Percentiles rank a stretch among this genome's conserved stretches.
Conservation (phyloP, 2,888 invertebrate genomes). For the Notodonta dromedarius region DNA sequence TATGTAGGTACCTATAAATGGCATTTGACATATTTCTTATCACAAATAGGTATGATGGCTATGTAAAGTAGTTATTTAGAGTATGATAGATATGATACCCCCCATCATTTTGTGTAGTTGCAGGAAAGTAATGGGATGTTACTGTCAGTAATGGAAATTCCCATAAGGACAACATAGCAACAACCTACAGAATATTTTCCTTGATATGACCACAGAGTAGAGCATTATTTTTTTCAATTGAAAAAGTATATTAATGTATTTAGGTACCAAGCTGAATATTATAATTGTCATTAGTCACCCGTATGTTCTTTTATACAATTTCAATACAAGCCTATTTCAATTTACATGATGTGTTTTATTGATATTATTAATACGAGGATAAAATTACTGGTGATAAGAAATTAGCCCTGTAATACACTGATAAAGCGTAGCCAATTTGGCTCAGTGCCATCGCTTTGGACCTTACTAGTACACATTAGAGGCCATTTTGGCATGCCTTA, state of each 20-base stretch:
- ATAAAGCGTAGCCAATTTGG: slow-evolving; percentile 5
- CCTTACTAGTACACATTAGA: slow-evolving; percentile 33
- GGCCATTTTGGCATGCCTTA: slow-evolving; percentile 26
- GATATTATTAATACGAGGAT: slow-evolving; percentile 12
- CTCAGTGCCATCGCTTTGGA: slow-evolving; percentile 24
- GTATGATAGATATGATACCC: too few species aligned
- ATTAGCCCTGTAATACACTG: slow-evolving; percentile 18
- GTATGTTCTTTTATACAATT: not conserved
- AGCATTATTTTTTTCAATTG: not conserved
- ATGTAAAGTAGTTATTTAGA: too few species aligned
- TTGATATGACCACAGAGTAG: not conserved
- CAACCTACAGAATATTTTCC: not conserved
- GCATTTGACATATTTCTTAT: too few species aligned
- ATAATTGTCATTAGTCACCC: too few species aligned
- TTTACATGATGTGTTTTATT: not conserved
- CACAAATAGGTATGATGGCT: too few species aligned
- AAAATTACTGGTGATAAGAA: slow-evolving; percentile 26
- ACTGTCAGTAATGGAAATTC: too few species aligned
- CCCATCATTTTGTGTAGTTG: too few species aligned
- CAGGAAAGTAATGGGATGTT: too few species aligned
- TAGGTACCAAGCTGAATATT: too few species aligned
- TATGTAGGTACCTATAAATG: too few species aligned
- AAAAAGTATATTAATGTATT: too few species aligned
- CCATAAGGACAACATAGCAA: too few species aligned
- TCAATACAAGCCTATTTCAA: not conserved